These are phyloP conservation scores for Melanchra persicariae DNA, from an alignment of 2,888 invertebrate genomes.

Conservation along the genomic window DNA sequence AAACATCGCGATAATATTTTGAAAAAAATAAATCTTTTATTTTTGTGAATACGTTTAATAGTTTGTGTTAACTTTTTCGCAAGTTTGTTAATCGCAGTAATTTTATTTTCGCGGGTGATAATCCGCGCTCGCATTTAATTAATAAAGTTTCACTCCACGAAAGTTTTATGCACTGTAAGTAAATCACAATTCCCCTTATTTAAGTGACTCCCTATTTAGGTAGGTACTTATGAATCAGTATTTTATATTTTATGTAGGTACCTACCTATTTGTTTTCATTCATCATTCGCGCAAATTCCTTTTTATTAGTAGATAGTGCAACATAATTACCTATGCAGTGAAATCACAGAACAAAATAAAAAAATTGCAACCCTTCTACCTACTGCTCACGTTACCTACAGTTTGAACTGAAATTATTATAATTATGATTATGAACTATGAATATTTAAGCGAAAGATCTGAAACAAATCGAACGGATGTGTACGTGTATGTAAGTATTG, in stretches of 20 bases:
- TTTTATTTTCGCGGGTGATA: conserved; percentile 45
- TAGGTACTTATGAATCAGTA: not conserved
- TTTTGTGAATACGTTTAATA: conserved; percentile 23
- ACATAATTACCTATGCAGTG: not conserved
- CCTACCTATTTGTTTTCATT: too few relatives aligned
- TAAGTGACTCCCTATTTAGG: not conserved
- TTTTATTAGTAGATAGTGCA: not conserved
- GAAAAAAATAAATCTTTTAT: conserved; percentile 29
- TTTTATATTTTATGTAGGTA: too few relatives aligned
- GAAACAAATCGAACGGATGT: not conserved
- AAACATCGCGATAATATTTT: conserved; percentile 66
- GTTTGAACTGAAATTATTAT: conserved; percentile 32
- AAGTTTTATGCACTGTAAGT: conserved; percentile 72
- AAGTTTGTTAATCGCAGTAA: conserved; percentile 11
- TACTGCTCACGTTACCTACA: not conserved
- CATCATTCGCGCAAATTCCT: not conserved
- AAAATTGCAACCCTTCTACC: conserved; percentile 1
- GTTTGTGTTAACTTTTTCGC: not conserved
- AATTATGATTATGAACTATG: too few relatives aligned
- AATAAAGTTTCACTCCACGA: conserved; percentile 64
- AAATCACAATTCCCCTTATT: conserved; percentile 27
- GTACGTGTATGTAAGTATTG: not conserved
- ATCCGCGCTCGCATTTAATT: conserved; percentile 44
- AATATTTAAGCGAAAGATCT: not conserved
- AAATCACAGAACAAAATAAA: not conserved